phyloP scores from a whole-genome alignment of 1,140 invertebrate genomes.

The Vanessa atalanta region DNA sequence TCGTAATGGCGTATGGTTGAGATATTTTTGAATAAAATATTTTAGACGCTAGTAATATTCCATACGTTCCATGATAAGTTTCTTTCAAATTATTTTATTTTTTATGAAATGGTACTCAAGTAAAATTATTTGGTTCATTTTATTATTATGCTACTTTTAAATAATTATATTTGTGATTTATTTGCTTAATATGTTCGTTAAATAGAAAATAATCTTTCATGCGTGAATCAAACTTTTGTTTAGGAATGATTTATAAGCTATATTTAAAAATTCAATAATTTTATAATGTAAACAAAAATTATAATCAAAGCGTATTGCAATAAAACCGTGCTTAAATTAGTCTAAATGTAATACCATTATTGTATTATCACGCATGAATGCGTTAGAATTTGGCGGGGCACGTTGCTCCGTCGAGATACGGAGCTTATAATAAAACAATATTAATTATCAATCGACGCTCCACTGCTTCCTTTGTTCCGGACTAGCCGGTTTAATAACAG shows the following conservation, averaged over 20 bases:
- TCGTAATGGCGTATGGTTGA: background rate
- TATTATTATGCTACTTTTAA: too few species aligned
- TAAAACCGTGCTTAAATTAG: conserved; percentile 49
- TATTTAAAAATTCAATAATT: background rate
- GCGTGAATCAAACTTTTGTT: background rate
- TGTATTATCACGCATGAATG: conserved; percentile 65
- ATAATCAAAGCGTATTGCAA: conserved; percentile 33
- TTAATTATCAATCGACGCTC: conserved; percentile 76
- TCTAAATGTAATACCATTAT: conserved; percentile 68
- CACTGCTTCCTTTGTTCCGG: conserved; percentile 68
- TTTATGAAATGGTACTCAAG: too few species aligned
- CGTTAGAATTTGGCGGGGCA: conserved; percentile 52
- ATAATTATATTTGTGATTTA: too few species aligned
- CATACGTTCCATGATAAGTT: background rate
- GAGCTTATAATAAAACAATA: conserved; percentile 78
- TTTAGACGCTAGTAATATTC: background rate
- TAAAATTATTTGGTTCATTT: too few species aligned
- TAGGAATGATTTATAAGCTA: background rate
- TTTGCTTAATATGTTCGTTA: too few species aligned
- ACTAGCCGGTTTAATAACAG: conserved; percentile 63
- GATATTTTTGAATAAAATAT: conserved; percentile 11
- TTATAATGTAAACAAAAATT: conserved; percentile 6
- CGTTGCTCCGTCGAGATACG: conserved; percentile 63
- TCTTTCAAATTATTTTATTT: background rate
- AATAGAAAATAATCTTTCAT: too few species aligned